These are phyloP conservation scores for Egretta garzetta DNA, from an alignment of 2,113 vertebrate species.

Conservation along the genomic window DNA sequence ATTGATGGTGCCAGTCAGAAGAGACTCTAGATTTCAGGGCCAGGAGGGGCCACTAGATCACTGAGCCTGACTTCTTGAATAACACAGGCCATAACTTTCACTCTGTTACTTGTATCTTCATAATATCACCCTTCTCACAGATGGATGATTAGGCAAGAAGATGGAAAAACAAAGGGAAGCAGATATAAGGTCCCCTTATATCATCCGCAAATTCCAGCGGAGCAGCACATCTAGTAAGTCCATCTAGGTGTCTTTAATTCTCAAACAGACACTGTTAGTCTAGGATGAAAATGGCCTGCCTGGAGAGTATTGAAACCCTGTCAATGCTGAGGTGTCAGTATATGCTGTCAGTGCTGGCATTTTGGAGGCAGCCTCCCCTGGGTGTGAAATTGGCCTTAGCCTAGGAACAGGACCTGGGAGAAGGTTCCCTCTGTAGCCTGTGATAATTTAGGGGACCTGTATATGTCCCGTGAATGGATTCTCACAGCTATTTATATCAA, in stretches of 20 bases:
- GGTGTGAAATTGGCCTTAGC: not conserved
- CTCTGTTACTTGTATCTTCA: not conserved
- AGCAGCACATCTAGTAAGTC: not conserved
- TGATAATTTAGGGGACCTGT: not conserved
- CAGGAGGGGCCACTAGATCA: not conserved
- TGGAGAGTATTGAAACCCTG: not conserved
- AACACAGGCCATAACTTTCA: not conserved
- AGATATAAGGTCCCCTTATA: not conserved
- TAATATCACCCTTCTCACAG: not conserved
- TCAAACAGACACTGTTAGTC: not conserved
- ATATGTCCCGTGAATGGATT: rapidly evolving
- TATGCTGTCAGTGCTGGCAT: not conserved
- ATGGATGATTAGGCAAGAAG: not conserved
- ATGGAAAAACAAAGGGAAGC: not conserved
- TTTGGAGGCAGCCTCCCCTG: not conserved
- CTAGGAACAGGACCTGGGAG: not conserved
- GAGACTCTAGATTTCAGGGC: not conserved
- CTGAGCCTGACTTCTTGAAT: not conserved
- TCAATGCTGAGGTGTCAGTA: not conserved
- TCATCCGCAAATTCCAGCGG: not conserved
- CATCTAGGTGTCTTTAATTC: not conserved
- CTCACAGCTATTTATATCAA: not conserved
- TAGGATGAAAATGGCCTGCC: not conserved
- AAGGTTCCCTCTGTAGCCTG: not conserved
- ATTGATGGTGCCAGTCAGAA: conserved; percentile 12